phyloP scores from a whole-genome alignment of 2,113 vertebrate genomes.

The Chaenogobius annularis region DNA sequence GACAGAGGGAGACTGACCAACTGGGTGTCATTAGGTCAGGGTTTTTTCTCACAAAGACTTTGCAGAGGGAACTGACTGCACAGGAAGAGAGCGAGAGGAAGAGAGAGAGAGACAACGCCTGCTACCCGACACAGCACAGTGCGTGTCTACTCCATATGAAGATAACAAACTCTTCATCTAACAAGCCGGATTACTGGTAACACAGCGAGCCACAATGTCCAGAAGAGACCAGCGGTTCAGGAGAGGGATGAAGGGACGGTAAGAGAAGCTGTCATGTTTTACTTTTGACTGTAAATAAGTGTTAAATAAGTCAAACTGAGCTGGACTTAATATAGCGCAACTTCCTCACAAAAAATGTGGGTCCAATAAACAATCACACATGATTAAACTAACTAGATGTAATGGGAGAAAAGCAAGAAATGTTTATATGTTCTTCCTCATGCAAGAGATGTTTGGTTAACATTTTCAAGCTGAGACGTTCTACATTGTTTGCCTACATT shows the following conservation, averaged over 20 bases:
- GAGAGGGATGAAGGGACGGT: constrained; percentile 74
- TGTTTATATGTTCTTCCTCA: not conserved
- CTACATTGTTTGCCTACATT: not conserved
- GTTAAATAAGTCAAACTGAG: not conserved
- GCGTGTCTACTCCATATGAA: constrained; percentile 14
- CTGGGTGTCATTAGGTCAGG: constrained; percentile 48
- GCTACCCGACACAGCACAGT: constrained; percentile 1
- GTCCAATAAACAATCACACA: not conserved
- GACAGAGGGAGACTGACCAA: constrained; percentile 43
- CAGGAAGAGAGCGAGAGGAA: constrained; percentile 50
- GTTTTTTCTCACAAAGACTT: constrained; percentile 42
- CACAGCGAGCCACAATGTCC: constrained; percentile 63
- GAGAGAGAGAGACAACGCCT: constrained; percentile 29
- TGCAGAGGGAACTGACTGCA: constrained; percentile 33
- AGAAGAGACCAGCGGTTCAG: constrained; percentile 75
- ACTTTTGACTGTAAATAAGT: not conserved
- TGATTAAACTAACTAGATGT: not conserved
- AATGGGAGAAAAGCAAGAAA: not conserved
- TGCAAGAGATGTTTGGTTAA: too few species aligned
- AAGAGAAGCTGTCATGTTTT: constrained; percentile 29
- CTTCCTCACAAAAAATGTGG: constrained; percentile 46
- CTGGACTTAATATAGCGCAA: constrained; percentile 10
- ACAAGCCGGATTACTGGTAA: constrained; percentile 24
- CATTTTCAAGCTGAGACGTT: not conserved
- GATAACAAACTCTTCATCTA: constrained; percentile 1